Conservation (phyloP, 2,113 vertebrate genomes). For the Gallinago jamesoni region DNA sequence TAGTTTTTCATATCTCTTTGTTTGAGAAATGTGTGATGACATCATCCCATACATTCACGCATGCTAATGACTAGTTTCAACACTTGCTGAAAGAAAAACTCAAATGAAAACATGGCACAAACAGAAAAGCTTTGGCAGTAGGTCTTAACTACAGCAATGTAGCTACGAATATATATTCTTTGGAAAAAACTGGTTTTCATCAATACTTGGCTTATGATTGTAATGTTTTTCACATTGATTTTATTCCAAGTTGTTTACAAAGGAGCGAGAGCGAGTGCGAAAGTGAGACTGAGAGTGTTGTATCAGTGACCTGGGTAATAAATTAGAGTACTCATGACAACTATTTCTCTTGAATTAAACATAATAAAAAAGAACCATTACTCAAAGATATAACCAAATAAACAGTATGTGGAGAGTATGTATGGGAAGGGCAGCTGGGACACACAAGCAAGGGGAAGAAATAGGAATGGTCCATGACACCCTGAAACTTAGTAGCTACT, state of each 20-base stretch:
- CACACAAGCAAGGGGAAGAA: background rate
- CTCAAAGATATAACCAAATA: background rate
- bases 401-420: background rate
- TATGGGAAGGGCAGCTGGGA: background rate
- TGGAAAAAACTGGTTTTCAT: background rate
- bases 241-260: background rate
- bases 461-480: background rate
- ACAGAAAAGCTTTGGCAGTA: background rate
- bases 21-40: background rate
- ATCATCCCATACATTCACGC: background rate
- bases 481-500: background rate
- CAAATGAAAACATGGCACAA: background rate
- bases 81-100: background rate
- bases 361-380: background rate
- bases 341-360: background rate
- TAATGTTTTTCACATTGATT: background rate
- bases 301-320: background rate
- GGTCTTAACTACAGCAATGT: background rate
- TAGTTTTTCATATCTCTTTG: background rate
- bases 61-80: constrained; percentile 5
- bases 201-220: background rate
- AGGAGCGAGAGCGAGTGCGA: background rate
- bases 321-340: background rate
- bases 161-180: background rate
- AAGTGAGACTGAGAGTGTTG: background rate